Conservation (phyloP, 1,140 invertebrate species). For the Sitophilus oryzae region DNA sequence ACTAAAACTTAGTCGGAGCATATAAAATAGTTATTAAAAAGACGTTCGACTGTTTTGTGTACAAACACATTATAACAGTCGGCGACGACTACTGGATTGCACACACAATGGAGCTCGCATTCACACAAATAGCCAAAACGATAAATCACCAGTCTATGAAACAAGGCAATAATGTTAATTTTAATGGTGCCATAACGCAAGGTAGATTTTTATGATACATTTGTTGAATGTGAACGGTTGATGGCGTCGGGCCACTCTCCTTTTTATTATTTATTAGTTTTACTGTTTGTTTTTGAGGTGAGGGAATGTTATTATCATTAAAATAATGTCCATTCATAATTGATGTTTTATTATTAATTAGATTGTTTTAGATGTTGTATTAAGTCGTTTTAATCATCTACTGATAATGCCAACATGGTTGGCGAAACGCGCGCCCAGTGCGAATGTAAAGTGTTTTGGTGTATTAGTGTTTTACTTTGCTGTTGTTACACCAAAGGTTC, state of each 20-base stretch:
- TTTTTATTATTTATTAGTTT: neutral
- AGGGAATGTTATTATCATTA: neutral
- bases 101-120: neutral
- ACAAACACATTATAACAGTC: neutral
- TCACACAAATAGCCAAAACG: neutral
- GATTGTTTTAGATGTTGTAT: too few relatives aligned
- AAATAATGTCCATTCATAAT: neutral
- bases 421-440: too few relatives aligned
- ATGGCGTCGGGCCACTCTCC: neutral
- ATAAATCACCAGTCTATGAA: neutral
- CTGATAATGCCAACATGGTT: too few relatives aligned
- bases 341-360: neutral
- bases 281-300: neutral
- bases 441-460: too few relatives aligned
- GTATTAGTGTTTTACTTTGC: too few relatives aligned
- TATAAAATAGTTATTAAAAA: neutral
- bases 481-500: too few relatives aligned
- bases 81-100: neutral
- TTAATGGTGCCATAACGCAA: neutral
- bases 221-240: neutral
- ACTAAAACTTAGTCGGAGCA: neutral
- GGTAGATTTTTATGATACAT: neutral
- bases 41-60: neutral
- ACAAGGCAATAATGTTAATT: neutral
- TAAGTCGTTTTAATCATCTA: too few relatives aligned